These are phyloP conservation scores for Potamilus streckersoni DNA, from an alignment of 1,140 invertebrate species.

Conservation along the genomic window DNA sequence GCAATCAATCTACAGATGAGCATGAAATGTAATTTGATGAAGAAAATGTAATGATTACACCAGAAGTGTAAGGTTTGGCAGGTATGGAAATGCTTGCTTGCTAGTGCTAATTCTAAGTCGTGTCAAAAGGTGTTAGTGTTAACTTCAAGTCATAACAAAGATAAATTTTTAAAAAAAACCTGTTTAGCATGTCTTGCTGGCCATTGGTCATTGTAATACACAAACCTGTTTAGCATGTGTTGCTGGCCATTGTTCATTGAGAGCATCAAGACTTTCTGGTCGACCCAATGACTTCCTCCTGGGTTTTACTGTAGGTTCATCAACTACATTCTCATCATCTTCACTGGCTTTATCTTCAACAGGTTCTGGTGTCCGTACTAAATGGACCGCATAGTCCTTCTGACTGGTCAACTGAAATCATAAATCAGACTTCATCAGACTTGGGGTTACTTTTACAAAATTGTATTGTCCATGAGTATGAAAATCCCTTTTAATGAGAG, in stretches of 20 bases:
- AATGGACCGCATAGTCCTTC: slow-evolving; percentile 79
- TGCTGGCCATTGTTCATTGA: slow-evolving; percentile 60
- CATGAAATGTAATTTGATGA: too few species aligned
- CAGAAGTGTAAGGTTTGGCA: too few species aligned
- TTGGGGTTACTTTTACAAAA: too few species aligned
- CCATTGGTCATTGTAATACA: slow-evolving; percentile 50
- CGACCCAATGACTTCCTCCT: slow-evolving; percentile 28
- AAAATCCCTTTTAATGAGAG: too few species aligned
- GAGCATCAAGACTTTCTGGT: slow-evolving; percentile 47
- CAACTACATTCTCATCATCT: slow-evolving; percentile 47
- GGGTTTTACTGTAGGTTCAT: slow-evolving; percentile 28
- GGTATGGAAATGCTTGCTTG: too few species aligned
- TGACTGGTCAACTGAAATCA: slow-evolving; percentile 71
- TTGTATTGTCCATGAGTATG: too few species aligned
- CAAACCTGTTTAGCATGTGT: slow-evolving; percentile 67
- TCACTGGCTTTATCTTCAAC: slow-evolving; percentile 68
- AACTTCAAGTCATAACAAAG: too few species aligned
- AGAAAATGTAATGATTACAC: too few species aligned
- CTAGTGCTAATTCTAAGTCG: too few species aligned
- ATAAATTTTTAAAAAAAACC: slow-evolving; percentile 38
- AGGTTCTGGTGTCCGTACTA: slow-evolving; percentile 78
- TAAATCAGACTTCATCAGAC: too few species aligned
- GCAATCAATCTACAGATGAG: too few species aligned
- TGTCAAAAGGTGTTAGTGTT: neutral
- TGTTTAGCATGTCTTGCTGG: slow-evolving; percentile 67